Conservation (phyloP, 2,113 vertebrate species). For the Salvator merianae region DNA sequence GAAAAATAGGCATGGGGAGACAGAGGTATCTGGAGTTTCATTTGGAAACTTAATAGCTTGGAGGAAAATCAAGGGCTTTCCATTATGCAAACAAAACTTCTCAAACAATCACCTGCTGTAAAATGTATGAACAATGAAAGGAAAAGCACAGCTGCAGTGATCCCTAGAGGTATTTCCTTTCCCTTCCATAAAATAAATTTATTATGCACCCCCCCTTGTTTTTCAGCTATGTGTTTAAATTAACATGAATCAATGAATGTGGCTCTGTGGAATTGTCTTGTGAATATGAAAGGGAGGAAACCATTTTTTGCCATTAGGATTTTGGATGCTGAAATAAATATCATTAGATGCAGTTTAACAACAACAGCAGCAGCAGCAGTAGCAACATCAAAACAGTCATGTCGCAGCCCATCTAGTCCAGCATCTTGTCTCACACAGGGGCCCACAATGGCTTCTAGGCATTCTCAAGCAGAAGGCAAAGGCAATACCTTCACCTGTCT, state of each 20-base stretch:
- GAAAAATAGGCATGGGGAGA: constrained; percentile 11
- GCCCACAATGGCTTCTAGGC: too few relatives aligned
- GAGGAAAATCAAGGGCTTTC: constrained; percentile 27
- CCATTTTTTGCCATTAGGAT: background rate
- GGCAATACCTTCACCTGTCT: too few relatives aligned
- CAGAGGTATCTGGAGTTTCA: background rate
- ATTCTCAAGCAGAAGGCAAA: too few relatives aligned
- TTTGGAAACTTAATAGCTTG: constrained; percentile 34
- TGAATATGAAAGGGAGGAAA: background rate
- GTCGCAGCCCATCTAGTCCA: too few relatives aligned
- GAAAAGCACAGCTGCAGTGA: constrained; percentile 2
- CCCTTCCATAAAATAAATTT: constrained; percentile 12
- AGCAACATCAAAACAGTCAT: too few relatives aligned
- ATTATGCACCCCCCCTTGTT: background rate
- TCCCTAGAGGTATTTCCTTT: constrained; percentile 6
- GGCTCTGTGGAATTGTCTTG: constrained; percentile 18
- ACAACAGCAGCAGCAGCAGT: too few relatives aligned
- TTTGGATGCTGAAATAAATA: background rate
- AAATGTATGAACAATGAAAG: constrained; percentile 45
- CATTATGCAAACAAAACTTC: constrained; percentile 7
- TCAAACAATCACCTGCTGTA: constrained; percentile 34
- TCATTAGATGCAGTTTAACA: too few relatives aligned
- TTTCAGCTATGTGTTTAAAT: constrained; percentile 5
- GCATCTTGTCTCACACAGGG: too few relatives aligned
- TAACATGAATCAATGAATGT: background rate